Percentiles rank a stretch among this genome's conserved stretches.
These are phyloP conservation scores for Rhinogobius similis DNA, from an alignment of 2,113 vertebrate genomes.

Conservation along the genomic window DNA sequence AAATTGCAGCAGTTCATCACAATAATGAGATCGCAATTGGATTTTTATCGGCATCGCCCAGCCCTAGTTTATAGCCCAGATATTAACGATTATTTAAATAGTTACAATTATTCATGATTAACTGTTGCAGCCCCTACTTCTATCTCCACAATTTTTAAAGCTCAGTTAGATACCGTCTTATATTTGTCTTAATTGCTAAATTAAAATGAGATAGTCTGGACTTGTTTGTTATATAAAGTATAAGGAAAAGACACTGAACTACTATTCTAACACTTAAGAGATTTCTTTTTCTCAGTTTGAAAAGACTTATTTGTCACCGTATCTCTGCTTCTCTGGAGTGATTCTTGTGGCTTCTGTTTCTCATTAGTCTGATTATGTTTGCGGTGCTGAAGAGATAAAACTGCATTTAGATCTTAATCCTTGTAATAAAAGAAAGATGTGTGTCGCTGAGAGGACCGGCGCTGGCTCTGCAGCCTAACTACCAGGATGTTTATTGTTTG, in stretches of 20 bases:
- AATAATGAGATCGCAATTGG: no score
- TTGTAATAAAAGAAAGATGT: conserved; percentile 57
- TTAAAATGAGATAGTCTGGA: no score
- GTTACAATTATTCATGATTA: no score
- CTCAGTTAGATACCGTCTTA: no score
- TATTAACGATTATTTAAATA: no score
- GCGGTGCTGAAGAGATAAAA: conserved; percentile 58
- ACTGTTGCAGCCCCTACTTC: no score
- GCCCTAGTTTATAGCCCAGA: no score
- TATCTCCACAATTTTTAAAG: no score
- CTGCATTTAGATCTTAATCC: conserved; percentile 44
- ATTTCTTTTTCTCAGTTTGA: conserved; percentile 18
- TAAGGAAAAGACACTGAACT: background rate
- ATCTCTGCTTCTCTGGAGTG: conserved; percentile 23
- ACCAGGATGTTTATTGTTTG: conserved; percentile 62
- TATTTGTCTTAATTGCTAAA: no score
- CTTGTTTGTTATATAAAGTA: background rate
- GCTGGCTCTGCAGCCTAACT: conserved; percentile 34
- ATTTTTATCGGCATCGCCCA: no score
- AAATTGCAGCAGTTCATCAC: no score
- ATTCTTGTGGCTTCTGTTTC: conserved; percentile 43
- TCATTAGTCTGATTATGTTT: conserved; percentile 58
- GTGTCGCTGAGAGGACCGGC: conserved; percentile 38
- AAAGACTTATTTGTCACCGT: conserved; percentile 29
- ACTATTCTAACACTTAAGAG: background rate